These are phyloP conservation scores for Chironomus striatipennis DNA, from an alignment of 1,140 invertebrate species.

Conservation along the genomic window DNA sequence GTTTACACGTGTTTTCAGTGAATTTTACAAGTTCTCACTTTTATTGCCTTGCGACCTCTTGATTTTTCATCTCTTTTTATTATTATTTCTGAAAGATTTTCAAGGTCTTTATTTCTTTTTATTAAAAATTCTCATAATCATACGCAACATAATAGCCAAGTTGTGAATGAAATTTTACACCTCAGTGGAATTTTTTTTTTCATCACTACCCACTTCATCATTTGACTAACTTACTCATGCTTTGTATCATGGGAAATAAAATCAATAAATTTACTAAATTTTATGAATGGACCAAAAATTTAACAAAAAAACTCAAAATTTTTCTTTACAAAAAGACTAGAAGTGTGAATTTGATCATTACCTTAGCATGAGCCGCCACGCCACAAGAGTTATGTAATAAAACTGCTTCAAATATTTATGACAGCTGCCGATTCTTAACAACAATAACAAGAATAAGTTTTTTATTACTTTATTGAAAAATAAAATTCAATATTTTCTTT, in stretches of 20 bases:
- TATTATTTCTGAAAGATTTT: neutral
- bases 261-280: too few relatives aligned
- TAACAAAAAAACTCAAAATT: neutral
- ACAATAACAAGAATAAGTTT: too few relatives aligned
- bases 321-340: neutral
- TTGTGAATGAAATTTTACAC: conserved; percentile 3
- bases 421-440: neutral
- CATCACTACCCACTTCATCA: conserved; percentile 5
- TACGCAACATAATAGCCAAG: neutral
- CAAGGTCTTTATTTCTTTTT: neutral
- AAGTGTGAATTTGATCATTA: conserved; percentile 14
- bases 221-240: neutral
- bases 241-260: too few relatives aligned
- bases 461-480: too few relatives aligned
- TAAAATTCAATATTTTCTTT: too few relatives aligned
- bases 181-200: neutral
- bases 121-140: neutral
- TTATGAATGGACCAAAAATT: neutral
- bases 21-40: conserved; percentile 13
- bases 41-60: conserved; percentile 11
- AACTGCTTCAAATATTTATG: conserved; percentile 9
- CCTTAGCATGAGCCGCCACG: neutral
- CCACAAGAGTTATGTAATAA: conserved; percentile 1
- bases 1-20: conserved; percentile 22
- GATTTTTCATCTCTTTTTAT: neutral